These are phyloP conservation scores for Drosophila bifasciata DNA, from an alignment of 1,140 invertebrate species.

Conservation along the genomic window DNA sequence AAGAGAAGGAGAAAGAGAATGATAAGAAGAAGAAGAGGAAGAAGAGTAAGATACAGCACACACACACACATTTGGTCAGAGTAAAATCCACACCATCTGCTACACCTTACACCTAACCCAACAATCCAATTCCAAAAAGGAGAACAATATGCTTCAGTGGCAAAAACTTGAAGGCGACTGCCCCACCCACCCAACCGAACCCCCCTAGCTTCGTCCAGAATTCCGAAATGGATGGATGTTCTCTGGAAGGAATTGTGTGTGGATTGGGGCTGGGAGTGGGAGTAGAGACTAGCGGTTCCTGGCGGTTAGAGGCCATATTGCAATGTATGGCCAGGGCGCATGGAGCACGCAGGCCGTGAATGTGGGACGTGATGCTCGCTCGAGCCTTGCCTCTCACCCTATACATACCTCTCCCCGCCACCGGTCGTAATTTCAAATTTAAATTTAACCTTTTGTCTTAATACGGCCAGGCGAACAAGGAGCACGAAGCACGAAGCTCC, in stretches of 20 bases:
- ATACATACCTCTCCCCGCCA: not conserved
- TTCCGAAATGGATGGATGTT: not conserved
- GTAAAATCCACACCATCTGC: conserved; percentile 74
- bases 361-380: conserved; percentile 56
- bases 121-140: conserved; percentile 78
- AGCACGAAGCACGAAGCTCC: no score
- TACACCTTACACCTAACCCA: conserved; percentile 80
- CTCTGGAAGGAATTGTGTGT: conserved; percentile 1
- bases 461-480: conserved; percentile 50
- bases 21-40: no score
- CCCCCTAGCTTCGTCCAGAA: conserved; percentile 7
- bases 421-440: conserved; percentile 75
- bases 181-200: no score
- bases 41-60: conserved; percentile 1
- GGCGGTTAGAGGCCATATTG: conserved; percentile 56
- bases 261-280: not conserved
- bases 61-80: conserved; percentile 40
- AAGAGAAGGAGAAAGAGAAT: no score
- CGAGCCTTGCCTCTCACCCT: conserved; percentile 9
- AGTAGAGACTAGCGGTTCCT: not conserved
- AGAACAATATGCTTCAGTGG: conserved; percentile 70
- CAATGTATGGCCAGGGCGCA: conserved; percentile 68
- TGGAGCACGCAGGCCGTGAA: conserved; percentile 52
- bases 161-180: conserved; percentile 28
- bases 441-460: conserved; percentile 83